A percentile compares a stretch with the other conserved stretches of the same genome.
phyloP scores from a whole-genome alignment of 2,113 vertebrate genomes.

The Acinonyx jubatus region DNA sequence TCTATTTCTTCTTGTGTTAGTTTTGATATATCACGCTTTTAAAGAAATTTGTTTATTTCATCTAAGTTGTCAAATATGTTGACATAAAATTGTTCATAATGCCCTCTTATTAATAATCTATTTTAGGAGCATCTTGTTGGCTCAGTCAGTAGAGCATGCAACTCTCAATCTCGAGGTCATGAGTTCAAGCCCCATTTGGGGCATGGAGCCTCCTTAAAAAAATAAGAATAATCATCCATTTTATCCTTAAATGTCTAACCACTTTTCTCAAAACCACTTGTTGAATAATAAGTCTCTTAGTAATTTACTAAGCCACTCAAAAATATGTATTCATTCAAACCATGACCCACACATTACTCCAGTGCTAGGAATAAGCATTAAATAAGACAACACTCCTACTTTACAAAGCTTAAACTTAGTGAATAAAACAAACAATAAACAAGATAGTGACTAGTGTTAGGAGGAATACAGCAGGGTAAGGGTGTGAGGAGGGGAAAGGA shows the following conservation, averaged over 20 bases:
- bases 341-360: not conserved
- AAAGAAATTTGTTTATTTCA: constrained; percentile 22
- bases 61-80: constrained; percentile 39
- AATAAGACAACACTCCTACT: not conserved
- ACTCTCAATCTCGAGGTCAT: not conserved
- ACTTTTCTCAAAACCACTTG: not conserved
- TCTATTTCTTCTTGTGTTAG: constrained; percentile 10
- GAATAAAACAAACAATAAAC: constrained; percentile 14
- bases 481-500: not conserved
- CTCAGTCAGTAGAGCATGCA: not conserved
- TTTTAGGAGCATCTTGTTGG: not conserved
- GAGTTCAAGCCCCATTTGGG: not conserved
- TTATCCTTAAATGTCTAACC: not conserved
- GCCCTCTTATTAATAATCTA: not conserved
- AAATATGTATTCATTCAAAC: constrained; percentile 1
- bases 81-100: constrained; percentile 13
- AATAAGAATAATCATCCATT: not conserved
- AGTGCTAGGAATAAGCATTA: not conserved
- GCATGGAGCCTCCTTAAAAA: not conserved
- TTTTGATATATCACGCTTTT: not conserved
- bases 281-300: constrained; percentile 32
- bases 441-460: not conserved
- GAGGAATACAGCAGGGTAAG: not conserved
- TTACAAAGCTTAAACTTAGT: not conserved
- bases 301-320: constrained; percentile 18